These are phyloP conservation scores for Drosophila watanabei DNA, from an alignment of 1,140 invertebrate genomes.

Conservation along the genomic window DNA sequence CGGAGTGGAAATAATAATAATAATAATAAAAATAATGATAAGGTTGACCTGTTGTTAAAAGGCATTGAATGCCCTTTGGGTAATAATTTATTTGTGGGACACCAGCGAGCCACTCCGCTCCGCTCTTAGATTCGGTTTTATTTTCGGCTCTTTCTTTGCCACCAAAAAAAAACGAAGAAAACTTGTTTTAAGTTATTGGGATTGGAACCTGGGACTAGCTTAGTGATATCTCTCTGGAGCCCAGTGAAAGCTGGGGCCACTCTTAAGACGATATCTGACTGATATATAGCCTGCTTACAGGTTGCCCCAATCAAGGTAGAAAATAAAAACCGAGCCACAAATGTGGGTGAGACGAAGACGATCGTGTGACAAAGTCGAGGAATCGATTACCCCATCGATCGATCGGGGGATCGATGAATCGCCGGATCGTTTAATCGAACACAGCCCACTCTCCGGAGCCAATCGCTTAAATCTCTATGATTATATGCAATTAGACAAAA, in stretches of 20 bases:
- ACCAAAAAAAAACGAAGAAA: slow-evolving; percentile 39
- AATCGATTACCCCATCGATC: slow-evolving; percentile 49
- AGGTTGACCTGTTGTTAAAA: slow-evolving; percentile 85
- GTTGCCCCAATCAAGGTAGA: slow-evolving; percentile 56
- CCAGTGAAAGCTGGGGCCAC: slow-evolving; percentile 65
- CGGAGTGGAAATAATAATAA: slow-evolving; percentile 77
- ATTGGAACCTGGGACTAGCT: slow-evolving; percentile 41
- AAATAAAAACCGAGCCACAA: background rate
- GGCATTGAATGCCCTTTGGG: slow-evolving; percentile 84
- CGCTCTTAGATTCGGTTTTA: slow-evolving; percentile 73
- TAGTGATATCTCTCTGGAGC: slow-evolving; percentile 52
- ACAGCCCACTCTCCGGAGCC: slow-evolving; percentile 1
- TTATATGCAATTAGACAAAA: slow-evolving; percentile 81
- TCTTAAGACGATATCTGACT: slow-evolving; percentile 66
- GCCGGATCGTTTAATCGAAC: slow-evolving; percentile 24
- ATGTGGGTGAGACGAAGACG: slow-evolving; percentile 39
- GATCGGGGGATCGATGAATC: slow-evolving; percentile 42
- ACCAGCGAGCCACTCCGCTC: slow-evolving; percentile 62
- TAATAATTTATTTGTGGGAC: slow-evolving; percentile 83
- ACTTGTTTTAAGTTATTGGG: slow-evolving; percentile 81
- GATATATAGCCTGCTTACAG: slow-evolving; percentile 71
- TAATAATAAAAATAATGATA: slow-evolving; percentile 85
- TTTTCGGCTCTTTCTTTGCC: slow-evolving; percentile 53
- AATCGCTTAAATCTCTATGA: slow-evolving; percentile 57
- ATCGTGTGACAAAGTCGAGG: slow-evolving; percentile 73